Evolutionary conservation across 2,797 vertebrate species (phyloP).

Genomic region (Oreochromis mossambicus): DNA sequence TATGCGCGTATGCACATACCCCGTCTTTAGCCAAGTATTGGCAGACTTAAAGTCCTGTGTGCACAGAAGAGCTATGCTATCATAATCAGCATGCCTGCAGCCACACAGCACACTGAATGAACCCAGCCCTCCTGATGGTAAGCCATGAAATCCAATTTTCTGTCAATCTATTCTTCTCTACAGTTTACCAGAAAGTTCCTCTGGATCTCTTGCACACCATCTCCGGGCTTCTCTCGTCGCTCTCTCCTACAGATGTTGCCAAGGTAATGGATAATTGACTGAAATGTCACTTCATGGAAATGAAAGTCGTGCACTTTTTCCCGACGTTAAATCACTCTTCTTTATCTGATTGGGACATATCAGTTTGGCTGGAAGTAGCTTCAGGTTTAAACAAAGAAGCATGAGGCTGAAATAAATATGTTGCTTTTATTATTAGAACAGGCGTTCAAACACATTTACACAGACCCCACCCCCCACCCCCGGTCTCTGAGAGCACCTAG

Average conservation of each 20-base stretch:
- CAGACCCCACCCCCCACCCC: rapidly evolving
- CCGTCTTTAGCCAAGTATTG: neutral
- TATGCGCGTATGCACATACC: neutral
- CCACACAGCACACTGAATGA: slow-evolving; percentile 15
- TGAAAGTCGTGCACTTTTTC: neutral
- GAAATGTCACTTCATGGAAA: neutral
- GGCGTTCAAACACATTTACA: neutral
- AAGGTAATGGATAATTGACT: neutral
- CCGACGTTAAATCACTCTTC: neutral
- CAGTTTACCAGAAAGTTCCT: neutral
- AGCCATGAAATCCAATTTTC: slow-evolving; percentile 54
- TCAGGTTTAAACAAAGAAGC: neutral
- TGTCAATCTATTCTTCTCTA: slow-evolving; percentile 26
- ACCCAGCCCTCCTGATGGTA: slow-evolving; percentile 27
- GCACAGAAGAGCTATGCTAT: slow-evolving; percentile 3
- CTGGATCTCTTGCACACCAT: neutral
- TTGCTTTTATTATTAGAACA: neutral
- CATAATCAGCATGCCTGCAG: slow-evolving; percentile 36
- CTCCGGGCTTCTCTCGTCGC: neutral
- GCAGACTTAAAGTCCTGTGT: slow-evolving; percentile 24
- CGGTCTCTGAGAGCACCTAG: neutral
- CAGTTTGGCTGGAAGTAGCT: neutral
- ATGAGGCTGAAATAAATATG: neutral
- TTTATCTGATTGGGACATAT: neutral
- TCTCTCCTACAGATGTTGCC: neutral